Conservation (phyloP, 2,113 vertebrate species). For the Ahaetulla prasina region DNA sequence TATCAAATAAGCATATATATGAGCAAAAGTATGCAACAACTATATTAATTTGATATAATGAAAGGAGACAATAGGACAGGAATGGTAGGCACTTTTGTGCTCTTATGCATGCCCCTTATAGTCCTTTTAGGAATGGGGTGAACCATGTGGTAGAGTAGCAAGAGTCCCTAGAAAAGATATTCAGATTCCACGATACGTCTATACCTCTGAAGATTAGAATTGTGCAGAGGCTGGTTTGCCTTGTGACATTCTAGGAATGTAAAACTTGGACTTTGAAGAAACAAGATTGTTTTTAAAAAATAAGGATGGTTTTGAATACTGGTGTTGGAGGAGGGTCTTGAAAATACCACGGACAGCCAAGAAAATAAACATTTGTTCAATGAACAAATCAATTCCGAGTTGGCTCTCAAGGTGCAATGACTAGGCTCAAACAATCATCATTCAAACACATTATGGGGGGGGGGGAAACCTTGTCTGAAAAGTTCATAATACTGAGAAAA, state of each 20-base stretch:
- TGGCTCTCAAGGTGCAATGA: not conserved
- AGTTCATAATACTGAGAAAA: not conserved
- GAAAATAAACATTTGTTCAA: not conserved
- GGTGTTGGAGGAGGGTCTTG: not conserved
- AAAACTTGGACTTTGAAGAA: not conserved
- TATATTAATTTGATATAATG: too few species aligned
- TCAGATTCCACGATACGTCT: not conserved
- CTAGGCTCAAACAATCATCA: not conserved
- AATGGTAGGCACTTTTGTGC: too few species aligned
- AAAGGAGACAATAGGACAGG: too few species aligned
- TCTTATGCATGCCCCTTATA: too few species aligned
- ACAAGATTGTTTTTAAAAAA: not conserved
- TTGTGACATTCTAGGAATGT: not conserved
- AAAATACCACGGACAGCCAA: not conserved
- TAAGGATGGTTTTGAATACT: not conserved
- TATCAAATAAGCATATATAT: too few species aligned
- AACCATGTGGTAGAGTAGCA: not conserved
- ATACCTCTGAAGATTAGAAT: not conserved
- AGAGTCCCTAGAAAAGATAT: not conserved
- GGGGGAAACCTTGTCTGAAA: not conserved
- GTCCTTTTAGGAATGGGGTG: too few species aligned
- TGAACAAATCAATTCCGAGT: not conserved
- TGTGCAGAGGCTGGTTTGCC: not conserved
- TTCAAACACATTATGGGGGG: not conserved
- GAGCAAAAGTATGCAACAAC: too few species aligned